These are phyloP conservation scores for Chaetodon trifasciatus DNA, from an alignment of 2,797 vertebrate species.

Conservation along the genomic window DNA sequence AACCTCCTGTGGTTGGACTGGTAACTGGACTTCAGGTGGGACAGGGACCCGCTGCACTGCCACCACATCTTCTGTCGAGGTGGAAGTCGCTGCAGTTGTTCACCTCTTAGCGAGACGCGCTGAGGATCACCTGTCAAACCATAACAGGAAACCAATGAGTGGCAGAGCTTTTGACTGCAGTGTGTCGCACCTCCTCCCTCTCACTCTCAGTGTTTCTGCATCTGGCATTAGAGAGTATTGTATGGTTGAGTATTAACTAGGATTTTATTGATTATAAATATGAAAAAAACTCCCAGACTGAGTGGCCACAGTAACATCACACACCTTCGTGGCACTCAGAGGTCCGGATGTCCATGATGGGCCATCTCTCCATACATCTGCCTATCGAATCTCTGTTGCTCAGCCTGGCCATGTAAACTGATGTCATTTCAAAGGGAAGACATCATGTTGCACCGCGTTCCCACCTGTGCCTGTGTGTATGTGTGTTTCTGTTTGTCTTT, in stretches of 20 bases:
- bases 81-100: neutral
- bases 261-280: neutral
- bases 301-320: neutral
- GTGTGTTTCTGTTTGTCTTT: slow-evolving; percentile 59
- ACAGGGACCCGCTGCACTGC: neutral
- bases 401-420: neutral
- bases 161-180: neutral
- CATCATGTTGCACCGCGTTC: slow-evolving; percentile 22
- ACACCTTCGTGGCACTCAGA: neutral
- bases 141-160: neutral
- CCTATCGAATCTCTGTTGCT: slow-evolving; percentile 31
- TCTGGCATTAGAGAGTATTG: neutral
- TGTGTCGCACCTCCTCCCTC: neutral
- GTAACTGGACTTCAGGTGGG: neutral
- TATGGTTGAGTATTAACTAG: no score
- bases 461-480: slow-evolving; percentile 16
- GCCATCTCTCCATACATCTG: slow-evolving; percentile 4
- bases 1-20: neutral
- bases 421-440: slow-evolving; percentile 58
- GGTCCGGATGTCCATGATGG: slow-evolving; percentile 6
- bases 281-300: neutral
- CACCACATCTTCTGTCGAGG: neutral
- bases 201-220: neutral
- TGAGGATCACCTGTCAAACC: neutral
- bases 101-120: neutral